Evolutionary conservation across 2,888 invertebrate genomes (phyloP), one percentile per base, ranked within the genome.

Genomic region (Fissipunctia ypsillon): DNA sequence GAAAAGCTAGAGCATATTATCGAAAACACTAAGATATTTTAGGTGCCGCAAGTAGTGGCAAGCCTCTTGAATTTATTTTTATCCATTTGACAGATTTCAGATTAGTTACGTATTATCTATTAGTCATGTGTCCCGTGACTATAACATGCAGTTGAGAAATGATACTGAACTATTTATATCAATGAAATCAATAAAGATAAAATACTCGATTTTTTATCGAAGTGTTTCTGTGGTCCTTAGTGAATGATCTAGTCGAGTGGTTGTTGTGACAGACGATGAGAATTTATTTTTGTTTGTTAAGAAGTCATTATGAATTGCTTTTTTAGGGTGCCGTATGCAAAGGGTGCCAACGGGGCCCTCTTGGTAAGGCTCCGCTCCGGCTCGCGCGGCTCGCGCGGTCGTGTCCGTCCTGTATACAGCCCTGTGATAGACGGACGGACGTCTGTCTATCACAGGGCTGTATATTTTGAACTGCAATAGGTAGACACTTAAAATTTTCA

Each of bases 61-160:
- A 70, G 3, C 45, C 63, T 64, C 68, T 73, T 7, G 16, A 73
- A 69, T 9, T 67, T 78, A 59, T 50, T 63, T 0, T 35, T 25
- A 45, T 73, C 38, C 48, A 38, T 16, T 22, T 69, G 57, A 52
- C 61, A 69, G 79, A 74, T 80, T 74, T 61, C 12, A 6, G 61
- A 45, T 69, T 52, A 69, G 73, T 61, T 57, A 19, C 43, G 19
- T 45, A 72, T 16, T 54, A 72, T 41, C 16, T 38, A 45, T 61
- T 25, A 69, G 52, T 69, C 77, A 78, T 43, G 22, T 16, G 57
- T 74, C 78, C 38, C 69, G 80, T 79, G 80, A 80, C 80, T 80
- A 45, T 28, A 25, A 31, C 68, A 69, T 65, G 28, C 45, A 57
- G 25, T 12, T 43, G 54, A 22, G 63, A 48, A 56, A 52, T 73